Evolutionary conservation across 2,888 invertebrate species (phyloP), one percentile per base, ranked within the genome.

Genomic region (Acleris holmiana): DNA sequence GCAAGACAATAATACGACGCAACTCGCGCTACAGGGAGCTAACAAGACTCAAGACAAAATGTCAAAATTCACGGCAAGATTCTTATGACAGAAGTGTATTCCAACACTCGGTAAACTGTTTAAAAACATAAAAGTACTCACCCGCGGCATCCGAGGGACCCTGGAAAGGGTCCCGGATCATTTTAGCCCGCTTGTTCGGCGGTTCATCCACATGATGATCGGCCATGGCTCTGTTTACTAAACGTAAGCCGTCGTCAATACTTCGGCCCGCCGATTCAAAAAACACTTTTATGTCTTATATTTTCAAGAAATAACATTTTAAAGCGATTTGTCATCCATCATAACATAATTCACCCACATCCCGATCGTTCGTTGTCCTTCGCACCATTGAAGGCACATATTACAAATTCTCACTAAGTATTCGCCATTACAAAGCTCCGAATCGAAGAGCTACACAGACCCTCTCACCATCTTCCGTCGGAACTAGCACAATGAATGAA

Each of bases 121-220:
- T 75, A 83, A 86, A 86, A 85, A 83, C 72, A 78, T 77, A 79
- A 85, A 85, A 84, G 81, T 84, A 91, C 95, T 95, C 92, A 96
- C 96, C 96, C 88, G 96, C 95, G 80, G 95, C 94, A 89, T 96
- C 96, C 77, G 96, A 95, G 80, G 96, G 94, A 86, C 96, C 95
- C 93, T 96, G 96, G 90, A 96, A 96, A 86, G 96, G 94, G 94
- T 96, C 95, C 85, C 94, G 93, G 90, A 98, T 95, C 93, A 98
- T 96, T 94, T 98, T 98, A 88, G 96, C 96, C 95, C 98, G 96
- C 96, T 98, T 98, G 89, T 96, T 97, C 92, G 98, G 98, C 95
- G 98, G 98, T 94, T 98, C 98, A 94, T 97, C 97, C 93, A 95
- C 95, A 91, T 97, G 95, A 94, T 97, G 97, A 95, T 98, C 98